A percentile compares a stretch with the other conserved stretches of the same genome.
Conservation (phyloP, 2,113 vertebrate species). For the Triplophysa dalaica region DNA sequence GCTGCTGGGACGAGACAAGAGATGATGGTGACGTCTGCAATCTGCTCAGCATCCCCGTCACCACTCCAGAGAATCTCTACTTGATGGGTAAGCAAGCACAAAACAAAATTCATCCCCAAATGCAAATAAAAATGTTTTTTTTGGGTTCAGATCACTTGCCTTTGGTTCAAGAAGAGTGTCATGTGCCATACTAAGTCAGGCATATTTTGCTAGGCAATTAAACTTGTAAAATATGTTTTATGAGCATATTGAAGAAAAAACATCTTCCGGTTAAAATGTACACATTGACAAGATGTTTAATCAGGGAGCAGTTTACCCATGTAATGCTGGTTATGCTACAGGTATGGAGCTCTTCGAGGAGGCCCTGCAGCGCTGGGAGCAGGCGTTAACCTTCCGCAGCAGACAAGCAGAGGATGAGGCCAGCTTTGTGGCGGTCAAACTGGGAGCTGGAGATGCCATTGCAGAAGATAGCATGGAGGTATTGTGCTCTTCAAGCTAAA, state of each 20-base stretch:
- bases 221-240: no score
- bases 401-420: slow-evolving; percentile 84
- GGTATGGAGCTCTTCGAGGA: slow-evolving; percentile 98
- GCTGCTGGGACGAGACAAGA: slow-evolving; percentile 83
- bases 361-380: slow-evolving; percentile 90
- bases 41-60: slow-evolving; percentile 85
- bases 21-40: slow-evolving; percentile 82
- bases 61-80: slow-evolving; percentile 94
- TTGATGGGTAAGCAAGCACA: slow-evolving; percentile 84
- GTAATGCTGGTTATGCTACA: slow-evolving; percentile 51
- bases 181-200: no score
- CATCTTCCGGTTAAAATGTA: no score
- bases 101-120: not conserved
- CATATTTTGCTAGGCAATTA: no score
- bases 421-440: slow-evolving; percentile 80
- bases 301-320: not conserved
- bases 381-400: slow-evolving; percentile 87
- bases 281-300: no score
- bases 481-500: slow-evolving; percentile 19
- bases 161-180: no score
- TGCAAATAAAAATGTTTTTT: no score
- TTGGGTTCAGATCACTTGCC: no score
- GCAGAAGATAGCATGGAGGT: slow-evolving; percentile 92
- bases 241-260: not conserved
- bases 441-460: slow-evolving; percentile 88